These are phyloP conservation scores for Drosophila parabipectinata DNA, from an alignment of 1,140 invertebrate species.

Conservation along the genomic window DNA sequence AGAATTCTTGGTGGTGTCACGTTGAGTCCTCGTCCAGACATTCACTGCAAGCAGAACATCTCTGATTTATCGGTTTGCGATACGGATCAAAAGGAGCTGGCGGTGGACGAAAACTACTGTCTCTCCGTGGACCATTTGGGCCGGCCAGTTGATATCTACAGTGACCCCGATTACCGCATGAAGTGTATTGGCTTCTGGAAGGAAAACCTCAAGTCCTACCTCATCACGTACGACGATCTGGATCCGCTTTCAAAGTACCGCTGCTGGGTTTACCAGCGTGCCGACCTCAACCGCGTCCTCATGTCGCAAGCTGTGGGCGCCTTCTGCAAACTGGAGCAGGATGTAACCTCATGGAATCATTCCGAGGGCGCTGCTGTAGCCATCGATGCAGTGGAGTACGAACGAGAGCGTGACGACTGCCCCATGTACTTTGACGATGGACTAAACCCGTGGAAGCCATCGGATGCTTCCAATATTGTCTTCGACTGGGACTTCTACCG, in stretches of 20 bases:
- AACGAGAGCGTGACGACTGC: constrained; percentile 96
- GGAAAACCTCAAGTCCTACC: constrained; percentile 98
- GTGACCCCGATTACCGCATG: constrained; percentile 97
- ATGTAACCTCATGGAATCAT: constrained; percentile 93
- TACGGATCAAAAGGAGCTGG: constrained; percentile 96
- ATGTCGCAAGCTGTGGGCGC: constrained; percentile 96
- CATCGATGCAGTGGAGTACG: constrained; percentile 95
- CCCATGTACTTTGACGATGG: constrained; percentile 98
- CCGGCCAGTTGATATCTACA: constrained; percentile 96
- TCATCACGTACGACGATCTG: constrained; percentile 98
- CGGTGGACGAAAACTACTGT: constrained; percentile 97
- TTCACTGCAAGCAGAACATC: constrained; percentile 96
- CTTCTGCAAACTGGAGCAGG: constrained; percentile 95
- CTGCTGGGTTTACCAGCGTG: constrained; percentile 98
- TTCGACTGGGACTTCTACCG: constrained; percentile 85
- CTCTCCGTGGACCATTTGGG: constrained; percentile 97
- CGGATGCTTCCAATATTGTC: constrained; percentile 89
- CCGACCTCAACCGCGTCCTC: constrained; percentile 94
- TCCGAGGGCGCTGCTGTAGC: constrained; percentile 96
- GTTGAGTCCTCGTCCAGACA: constrained; percentile 94
- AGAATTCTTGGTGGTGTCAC: constrained; percentile 97
- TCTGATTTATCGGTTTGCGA: constrained; percentile 97
- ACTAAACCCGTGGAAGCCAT: constrained; percentile 91
- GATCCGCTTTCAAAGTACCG: constrained; percentile 98
- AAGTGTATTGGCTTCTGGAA: constrained; percentile 99